Evolutionary conservation across 2,113 vertebrate genomes (phyloP).

Genomic region (Promerops cafer): DNA sequence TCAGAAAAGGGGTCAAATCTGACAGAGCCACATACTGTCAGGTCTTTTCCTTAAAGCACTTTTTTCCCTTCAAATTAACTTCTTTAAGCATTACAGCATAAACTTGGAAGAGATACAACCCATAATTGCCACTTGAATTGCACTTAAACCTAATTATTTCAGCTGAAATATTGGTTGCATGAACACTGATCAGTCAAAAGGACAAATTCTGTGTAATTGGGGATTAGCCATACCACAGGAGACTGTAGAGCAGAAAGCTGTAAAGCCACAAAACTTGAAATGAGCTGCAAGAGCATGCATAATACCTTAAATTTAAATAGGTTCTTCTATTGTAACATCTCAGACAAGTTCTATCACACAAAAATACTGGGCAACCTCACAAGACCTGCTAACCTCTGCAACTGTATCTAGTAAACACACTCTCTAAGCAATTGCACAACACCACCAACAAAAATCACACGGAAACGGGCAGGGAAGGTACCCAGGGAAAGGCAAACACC

Average conservation of each 20-base stretch:
- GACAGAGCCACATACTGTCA: background rate
- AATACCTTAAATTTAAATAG: background rate
- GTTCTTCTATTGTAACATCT: background rate
- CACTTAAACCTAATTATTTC: background rate
- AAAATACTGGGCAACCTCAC: background rate
- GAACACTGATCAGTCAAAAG: background rate
- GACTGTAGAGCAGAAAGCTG: background rate
- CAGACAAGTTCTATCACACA: background rate
- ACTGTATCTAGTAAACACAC: background rate
- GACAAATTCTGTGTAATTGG: background rate
- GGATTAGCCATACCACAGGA: background rate
- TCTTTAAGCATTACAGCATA: background rate
- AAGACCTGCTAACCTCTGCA: background rate
- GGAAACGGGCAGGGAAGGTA: conserved; percentile 26
- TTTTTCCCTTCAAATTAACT: background rate
- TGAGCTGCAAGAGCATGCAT: background rate
- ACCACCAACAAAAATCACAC: background rate
- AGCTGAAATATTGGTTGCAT: background rate
- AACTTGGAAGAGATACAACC: background rate
- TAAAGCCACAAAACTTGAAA: background rate
- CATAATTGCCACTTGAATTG: background rate
- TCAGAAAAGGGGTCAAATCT: background rate
- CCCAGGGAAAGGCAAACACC: conserved; percentile 35
- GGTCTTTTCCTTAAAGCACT: background rate
- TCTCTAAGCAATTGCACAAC: background rate